These are phyloP conservation scores for Resseliella maxima DNA, from an alignment of 2,888 invertebrate species.

Conservation along the genomic window DNA sequence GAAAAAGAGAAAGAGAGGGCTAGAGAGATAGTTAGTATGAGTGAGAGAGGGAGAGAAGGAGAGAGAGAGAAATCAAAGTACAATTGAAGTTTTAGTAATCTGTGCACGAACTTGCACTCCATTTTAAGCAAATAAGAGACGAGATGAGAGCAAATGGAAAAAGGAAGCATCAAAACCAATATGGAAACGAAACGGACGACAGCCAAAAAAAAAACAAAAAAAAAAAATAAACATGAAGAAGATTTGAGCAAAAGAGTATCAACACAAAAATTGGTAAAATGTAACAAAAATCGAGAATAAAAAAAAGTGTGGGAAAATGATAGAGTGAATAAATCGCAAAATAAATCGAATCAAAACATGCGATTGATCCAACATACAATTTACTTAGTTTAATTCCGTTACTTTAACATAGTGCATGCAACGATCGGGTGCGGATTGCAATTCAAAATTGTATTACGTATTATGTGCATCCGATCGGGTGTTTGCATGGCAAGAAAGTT, in stretches of 20 bases:
- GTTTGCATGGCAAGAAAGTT: slow-evolving; percentile 41
- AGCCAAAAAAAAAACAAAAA: too few species aligned
- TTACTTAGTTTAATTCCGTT: slow-evolving; percentile 43
- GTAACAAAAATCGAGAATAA: background rate
- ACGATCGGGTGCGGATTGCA: background rate
- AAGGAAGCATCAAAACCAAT: slow-evolving; percentile 30
- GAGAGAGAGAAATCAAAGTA: background rate
- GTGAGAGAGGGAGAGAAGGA: too few species aligned
- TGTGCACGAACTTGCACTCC: slow-evolving; percentile 54
- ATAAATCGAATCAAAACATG: slow-evolving; percentile 50
- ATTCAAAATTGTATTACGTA: slow-evolving; percentile 32
- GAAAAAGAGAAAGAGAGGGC: background rate
- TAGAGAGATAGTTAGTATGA: too few species aligned
- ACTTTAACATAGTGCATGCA: background rate
- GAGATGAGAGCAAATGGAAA: background rate
- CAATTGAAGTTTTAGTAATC: slow-evolving; percentile 54
- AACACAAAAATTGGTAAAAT: slow-evolving; percentile 4
- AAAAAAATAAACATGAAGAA: background rate
- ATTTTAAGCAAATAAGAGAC: slow-evolving; percentile 51
- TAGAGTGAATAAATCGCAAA: background rate
- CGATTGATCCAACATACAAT: slow-evolving; percentile 23
- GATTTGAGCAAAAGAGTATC: background rate
- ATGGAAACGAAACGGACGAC: background rate
- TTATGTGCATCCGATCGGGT: slow-evolving; percentile 37
- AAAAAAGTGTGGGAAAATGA: background rate